These are phyloP conservation scores for Podarcis siculus DNA, from an alignment of 2,797 vertebrate species.

Conservation along the genomic window DNA sequence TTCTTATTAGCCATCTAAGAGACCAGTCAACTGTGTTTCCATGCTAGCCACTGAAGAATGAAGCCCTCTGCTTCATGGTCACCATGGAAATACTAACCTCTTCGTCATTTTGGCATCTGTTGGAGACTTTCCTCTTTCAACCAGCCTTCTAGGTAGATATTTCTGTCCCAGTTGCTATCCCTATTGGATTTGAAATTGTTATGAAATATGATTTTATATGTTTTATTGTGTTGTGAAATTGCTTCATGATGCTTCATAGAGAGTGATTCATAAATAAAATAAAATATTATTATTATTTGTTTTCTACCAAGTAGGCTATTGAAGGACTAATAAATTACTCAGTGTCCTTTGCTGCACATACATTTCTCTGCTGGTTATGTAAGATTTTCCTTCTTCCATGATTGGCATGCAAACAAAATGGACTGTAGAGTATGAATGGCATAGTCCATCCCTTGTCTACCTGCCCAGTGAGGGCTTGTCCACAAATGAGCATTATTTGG, in stretches of 20 bases:
- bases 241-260: not conserved
- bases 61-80: too few relatives aligned
- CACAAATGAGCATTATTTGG: not conserved
- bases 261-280: not conserved
- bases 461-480: not conserved
- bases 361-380: not conserved
- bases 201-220: too few relatives aligned
- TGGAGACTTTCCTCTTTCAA: too few relatives aligned
- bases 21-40: too few relatives aligned
- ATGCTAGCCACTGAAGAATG: too few relatives aligned
- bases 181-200: too few relatives aligned
- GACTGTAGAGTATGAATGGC: not conserved
- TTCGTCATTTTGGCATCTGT: too few relatives aligned
- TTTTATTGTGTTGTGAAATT: too few relatives aligned
- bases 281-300: too few relatives aligned
- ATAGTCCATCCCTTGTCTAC: not conserved
- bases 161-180: too few relatives aligned
- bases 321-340: not conserved
- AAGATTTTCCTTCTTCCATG: not conserved
- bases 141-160: too few relatives aligned
- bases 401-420: not conserved
- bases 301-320: not conserved
- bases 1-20: not conserved
- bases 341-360: not conserved
- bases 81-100: too few relatives aligned